These are phyloP conservation scores for Cistogaster globosa DNA, from an alignment of 2,888 invertebrate genomes.

Conservation along the genomic window DNA sequence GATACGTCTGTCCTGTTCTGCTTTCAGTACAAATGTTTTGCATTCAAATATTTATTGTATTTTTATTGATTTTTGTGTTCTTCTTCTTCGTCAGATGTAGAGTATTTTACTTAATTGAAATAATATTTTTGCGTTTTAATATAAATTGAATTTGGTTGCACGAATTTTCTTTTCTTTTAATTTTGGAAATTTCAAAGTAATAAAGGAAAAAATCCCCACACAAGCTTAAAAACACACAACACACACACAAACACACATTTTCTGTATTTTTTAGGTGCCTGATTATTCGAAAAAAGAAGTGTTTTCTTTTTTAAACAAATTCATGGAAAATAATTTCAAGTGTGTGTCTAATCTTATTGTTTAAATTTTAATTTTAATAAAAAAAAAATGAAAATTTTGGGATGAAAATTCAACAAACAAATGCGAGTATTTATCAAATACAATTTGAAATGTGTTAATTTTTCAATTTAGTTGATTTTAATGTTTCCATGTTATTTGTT, in stretches of 20 bases:
- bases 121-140: constrained; percentile 14
- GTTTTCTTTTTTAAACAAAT: constrained; percentile 46
- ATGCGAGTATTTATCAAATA: background rate
- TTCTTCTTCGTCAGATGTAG: constrained; percentile 3
- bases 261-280: constrained; percentile 16
- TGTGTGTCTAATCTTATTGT: constrained; percentile 7
- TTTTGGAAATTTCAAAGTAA: constrained; percentile 27
- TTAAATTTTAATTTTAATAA: background rate
- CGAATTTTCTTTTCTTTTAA: constrained; percentile 27
- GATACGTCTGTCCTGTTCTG: background rate
- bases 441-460: background rate
- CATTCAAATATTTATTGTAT: constrained; percentile 22
- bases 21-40: background rate
- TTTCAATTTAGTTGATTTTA: background rate
- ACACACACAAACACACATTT: background rate
- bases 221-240: background rate
- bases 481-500: background rate
- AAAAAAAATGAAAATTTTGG: background rate
- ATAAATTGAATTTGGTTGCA: constrained; percentile 17
- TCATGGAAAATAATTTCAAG: constrained; percentile 56
- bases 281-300: constrained; percentile 11
- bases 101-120: constrained; percentile 1
- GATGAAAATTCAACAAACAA: background rate
- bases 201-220: background rate
- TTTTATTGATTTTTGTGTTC: constrained; percentile 29